Evolutionary conservation across 2,113 vertebrate genomes (phyloP).

Genomic region (Micromys minutus): DNA sequence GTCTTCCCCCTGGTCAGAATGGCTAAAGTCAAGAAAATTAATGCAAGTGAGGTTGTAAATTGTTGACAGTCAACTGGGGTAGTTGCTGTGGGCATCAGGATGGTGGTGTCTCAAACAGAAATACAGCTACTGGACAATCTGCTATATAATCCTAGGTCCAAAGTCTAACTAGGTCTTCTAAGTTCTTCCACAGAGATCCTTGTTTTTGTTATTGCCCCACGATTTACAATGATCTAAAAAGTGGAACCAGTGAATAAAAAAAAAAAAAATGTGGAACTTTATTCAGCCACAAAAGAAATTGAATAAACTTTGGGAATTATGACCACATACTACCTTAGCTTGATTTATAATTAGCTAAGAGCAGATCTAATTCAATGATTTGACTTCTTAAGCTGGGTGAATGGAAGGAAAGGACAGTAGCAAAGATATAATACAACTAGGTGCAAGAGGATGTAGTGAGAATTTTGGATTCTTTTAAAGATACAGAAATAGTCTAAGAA

Average conservation of each 20-base stretch:
- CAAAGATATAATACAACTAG: not conserved
- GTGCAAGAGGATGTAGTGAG: too few relatives aligned
- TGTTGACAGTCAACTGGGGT: not conserved
- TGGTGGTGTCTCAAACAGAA: not conserved
- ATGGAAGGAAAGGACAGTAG: conserved; percentile 4
- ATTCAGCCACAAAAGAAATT: not conserved
- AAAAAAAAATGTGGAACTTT: not conserved
- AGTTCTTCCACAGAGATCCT: not conserved
- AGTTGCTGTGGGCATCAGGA: not conserved
- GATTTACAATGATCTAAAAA: not conserved
- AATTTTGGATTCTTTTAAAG: too few relatives aligned
- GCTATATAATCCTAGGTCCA: too few relatives aligned
- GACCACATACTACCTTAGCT: not conserved
- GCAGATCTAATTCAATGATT: not conserved
- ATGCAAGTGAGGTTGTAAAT: not conserved
- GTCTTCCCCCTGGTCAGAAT: not conserved
- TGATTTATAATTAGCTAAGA: not conserved
- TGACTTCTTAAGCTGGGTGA: not conserved
- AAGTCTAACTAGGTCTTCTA: not conserved
- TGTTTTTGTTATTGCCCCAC: not conserved
- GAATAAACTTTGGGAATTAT: not conserved
- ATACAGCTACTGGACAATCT: too few relatives aligned
- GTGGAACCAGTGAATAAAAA: not conserved
- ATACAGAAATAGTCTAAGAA: too few relatives aligned
- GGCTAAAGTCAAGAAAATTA: not conserved